A percentile compares a stretch with the other conserved stretches of the same genome.
These are phyloP conservation scores for Ormyrus labotus DNA, from an alignment of 2,888 invertebrate genomes.

Conservation along the genomic window DNA sequence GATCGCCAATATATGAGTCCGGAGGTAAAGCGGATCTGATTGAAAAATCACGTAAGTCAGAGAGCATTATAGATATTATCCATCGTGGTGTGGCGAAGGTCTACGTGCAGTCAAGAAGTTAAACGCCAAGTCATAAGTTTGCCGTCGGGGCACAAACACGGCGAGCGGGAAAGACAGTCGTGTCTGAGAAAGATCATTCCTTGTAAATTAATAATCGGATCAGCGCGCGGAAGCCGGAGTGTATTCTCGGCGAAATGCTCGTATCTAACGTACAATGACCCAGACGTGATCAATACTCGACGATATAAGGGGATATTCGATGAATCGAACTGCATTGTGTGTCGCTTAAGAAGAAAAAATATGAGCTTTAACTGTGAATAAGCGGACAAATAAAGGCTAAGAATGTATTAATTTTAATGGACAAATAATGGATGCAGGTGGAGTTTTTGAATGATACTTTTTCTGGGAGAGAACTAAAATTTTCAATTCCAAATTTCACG, in stretches of 20 bases:
- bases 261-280: slow-evolving; percentile 32
- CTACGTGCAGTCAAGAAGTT: slow-evolving; percentile 7
- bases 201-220: slow-evolving; percentile 44
- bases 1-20: slow-evolving; percentile 23
- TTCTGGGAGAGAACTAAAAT: too few relatives aligned
- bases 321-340: not conserved
- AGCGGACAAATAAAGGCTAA: too few relatives aligned
- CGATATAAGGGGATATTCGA: slow-evolving; percentile 5
- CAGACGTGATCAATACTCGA: slow-evolving; percentile 30
- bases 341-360: not conserved
- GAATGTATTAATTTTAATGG: too few relatives aligned
- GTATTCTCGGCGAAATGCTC: slow-evolving; percentile 6
- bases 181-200: slow-evolving; percentile 31
- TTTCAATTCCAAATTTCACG: too few relatives aligned
- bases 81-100: slow-evolving; percentile 10
- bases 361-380: not conserved
- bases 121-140: slow-evolving; percentile 41
- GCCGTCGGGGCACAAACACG: not conserved
- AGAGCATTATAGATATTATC: slow-evolving; percentile 37
- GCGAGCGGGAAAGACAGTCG: not conserved
- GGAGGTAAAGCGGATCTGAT: not conserved
- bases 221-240: not conserved
- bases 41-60: slow-evolving; percentile 30
- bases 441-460: too few relatives aligned
- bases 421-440: too few relatives aligned